Evolutionary conservation across 2,888 invertebrate species (phyloP).

Genomic region (Dilophus febrilis): DNA sequence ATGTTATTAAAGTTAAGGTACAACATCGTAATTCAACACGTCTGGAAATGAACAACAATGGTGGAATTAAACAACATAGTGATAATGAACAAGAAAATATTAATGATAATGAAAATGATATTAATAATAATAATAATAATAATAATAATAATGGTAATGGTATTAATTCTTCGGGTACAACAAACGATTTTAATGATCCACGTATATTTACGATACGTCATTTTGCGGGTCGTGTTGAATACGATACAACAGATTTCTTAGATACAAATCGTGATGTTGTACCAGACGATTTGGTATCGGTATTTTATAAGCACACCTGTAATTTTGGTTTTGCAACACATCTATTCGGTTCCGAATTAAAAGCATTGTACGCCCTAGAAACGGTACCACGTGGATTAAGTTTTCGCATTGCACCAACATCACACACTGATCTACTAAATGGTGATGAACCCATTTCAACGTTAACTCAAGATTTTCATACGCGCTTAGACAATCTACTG

Average conservation of each 20-base stretch:
- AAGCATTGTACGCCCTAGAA: conserved; percentile 57
- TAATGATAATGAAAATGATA: too few relatives aligned
- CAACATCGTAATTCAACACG: conserved; percentile 72
- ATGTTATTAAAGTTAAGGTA: conserved; percentile 60
- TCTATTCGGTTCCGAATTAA: conserved; percentile 83
- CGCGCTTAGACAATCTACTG: conserved; percentile 77
- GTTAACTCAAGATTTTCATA: conserved; percentile 89
- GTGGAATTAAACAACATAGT: too few relatives aligned
- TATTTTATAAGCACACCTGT: conserved; percentile 82
- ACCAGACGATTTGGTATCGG: conserved; percentile 79
- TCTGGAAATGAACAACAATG: conserved; percentile 45
- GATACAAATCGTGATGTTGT: conserved; percentile 85
- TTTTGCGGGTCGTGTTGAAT: conserved; percentile 71
- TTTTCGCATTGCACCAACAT: conserved; percentile 80
- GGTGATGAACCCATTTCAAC: conserved; percentile 77
- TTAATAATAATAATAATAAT: too few relatives aligned
- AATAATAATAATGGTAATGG: too few relatives aligned
- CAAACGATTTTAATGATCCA: conserved; percentile 55
- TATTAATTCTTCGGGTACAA: too few relatives aligned
- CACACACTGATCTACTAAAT: conserved; percentile 64
- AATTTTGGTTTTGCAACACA: conserved; percentile 96
- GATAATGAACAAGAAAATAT: too few relatives aligned
- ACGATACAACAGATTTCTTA: conserved; percentile 77
- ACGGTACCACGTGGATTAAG: conserved; percentile 60
- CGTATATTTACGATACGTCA: conserved; percentile 81